phyloP scores from a whole-genome alignment of 2,113 vertebrate species.

The Lampris incognitus region DNA sequence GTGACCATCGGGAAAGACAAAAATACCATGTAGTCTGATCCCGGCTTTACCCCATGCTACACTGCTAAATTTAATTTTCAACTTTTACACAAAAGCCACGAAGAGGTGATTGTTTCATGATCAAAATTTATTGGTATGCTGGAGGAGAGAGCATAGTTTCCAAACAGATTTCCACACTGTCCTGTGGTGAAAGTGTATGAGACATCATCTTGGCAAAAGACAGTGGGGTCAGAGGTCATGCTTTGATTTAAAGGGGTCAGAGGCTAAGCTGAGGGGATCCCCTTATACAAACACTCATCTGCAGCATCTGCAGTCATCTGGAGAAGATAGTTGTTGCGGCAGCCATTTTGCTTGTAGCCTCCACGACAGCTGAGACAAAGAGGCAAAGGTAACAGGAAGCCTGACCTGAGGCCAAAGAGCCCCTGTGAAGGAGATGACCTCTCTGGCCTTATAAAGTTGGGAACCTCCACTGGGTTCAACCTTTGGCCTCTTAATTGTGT shows the following conservation, averaged over 20 bases:
- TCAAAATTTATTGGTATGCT: not conserved
- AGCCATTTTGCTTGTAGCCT: constrained; percentile 25
- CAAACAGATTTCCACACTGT: not conserved
- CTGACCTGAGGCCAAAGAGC: constrained; percentile 30
- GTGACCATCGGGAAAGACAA: no score
- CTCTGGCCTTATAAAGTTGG: constrained; percentile 49
- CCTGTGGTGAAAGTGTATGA: not conserved
- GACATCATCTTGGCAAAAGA: constrained; percentile 8
- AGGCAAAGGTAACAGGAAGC: constrained; percentile 55
- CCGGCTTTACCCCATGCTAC: no score
- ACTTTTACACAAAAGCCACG: no score
- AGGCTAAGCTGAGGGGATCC: constrained; percentile 12
- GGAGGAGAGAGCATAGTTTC: not conserved
- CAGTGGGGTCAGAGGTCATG: constrained; percentile 42
- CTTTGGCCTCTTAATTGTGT: constrained; percentile 23
- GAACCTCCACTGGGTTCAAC: constrained; percentile 32
- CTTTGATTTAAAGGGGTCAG: constrained; percentile 46
- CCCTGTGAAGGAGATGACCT: constrained; percentile 47
- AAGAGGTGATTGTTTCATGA: not conserved
- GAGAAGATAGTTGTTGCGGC: constrained; percentile 29
- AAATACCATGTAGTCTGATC: no score
- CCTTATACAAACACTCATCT: constrained; percentile 41
- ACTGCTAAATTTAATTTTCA: no score
- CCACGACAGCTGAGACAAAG: constrained; percentile 50
- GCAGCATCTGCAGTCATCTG: constrained; percentile 14